Evolutionary conservation across 2,888 invertebrate genomes (phyloP).

Genomic region (Escarpia spicata): DNA sequence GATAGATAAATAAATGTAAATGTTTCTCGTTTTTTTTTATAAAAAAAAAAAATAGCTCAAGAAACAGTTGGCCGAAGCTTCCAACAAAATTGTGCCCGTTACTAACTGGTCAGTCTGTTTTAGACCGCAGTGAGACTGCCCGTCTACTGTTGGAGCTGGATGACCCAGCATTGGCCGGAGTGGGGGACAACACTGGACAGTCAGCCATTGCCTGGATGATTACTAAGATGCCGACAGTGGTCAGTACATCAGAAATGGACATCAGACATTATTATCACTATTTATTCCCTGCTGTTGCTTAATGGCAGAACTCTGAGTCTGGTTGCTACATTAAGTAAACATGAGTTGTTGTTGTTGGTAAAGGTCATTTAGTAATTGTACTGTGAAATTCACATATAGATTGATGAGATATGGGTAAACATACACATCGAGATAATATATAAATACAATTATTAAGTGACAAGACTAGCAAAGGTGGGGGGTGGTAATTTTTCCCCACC

Average conservation of each 20-base stretch:
- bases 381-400: no score
- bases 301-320: no score
- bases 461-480: no score
- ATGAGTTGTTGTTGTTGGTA: no score
- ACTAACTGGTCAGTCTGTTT: not conserved
- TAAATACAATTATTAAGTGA: no score
- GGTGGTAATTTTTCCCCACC: no score
- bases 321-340: no score
- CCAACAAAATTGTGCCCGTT: not conserved
- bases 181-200: conserved; percentile 54
- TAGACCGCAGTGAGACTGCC: conserved; percentile 64
- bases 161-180: conserved; percentile 55
- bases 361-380: no score
- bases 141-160: conserved; percentile 54
- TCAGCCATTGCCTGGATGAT: conserved; percentile 62
- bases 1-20: not conserved
- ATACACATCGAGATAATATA: no score
- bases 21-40: no score
- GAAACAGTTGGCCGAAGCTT: not conserved
- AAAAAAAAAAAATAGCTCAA: not conserved
- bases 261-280: not conserved
- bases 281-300: no score
- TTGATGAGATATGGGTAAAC: no score
- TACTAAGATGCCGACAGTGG: conserved; percentile 63
- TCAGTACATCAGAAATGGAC: conserved; percentile 38